Base-by-base conservation (phyloP, 2,797 vertebrate genomes). In the Podarcis siculus region DNA sequence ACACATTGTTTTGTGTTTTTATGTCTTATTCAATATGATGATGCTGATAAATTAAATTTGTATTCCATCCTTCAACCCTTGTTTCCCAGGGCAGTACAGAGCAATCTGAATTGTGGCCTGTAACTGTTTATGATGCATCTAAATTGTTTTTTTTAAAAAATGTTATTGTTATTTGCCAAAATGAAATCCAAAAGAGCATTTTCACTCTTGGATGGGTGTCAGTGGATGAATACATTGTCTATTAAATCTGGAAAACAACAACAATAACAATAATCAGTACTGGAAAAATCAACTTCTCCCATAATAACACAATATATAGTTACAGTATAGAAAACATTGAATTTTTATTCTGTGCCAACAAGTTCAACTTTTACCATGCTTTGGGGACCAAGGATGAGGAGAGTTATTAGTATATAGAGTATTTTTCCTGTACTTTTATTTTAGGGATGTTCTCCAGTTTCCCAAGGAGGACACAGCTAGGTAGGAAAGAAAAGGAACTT, bases 241-340 rank as follows among this genome's bases (percentile, higher is more conserved):
- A 39, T 79, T 72, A 86, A 80, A 37, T 80, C n/a, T n/a, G 45
- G 67, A 21, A 79, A 79, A 78, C 67, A 81, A 73, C 23, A 35
- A 19, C 17, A 77, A 23, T 71, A 83, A 83, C 17, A 8, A 39
- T 85, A 23, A 77, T 32, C 37, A 66, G 55, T n/a, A 80, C 25
- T 55, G 42, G 77, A 58, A 86, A 37, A 86, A 58, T 55, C 23
- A 80, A 61, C 32, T 27, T 81, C 49, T 87, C 86, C 69, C 78
- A 81, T 80, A 25, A 80, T 81, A 27, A 73, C 86, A 87, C 67
- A 87, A 35, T 87, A 81, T 73, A 87, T 87, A 61, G 49, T 86
- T 86, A 72, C 78, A 87, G 32, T 12, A 64, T 9, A 81, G 17
- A 81, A 42, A 81, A 73, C 13, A 42, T 6, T 72, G 10, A 64